phyloP scores from a whole-genome alignment of 2,797 vertebrate genomes.

The Lithobates pipiens region DNA sequence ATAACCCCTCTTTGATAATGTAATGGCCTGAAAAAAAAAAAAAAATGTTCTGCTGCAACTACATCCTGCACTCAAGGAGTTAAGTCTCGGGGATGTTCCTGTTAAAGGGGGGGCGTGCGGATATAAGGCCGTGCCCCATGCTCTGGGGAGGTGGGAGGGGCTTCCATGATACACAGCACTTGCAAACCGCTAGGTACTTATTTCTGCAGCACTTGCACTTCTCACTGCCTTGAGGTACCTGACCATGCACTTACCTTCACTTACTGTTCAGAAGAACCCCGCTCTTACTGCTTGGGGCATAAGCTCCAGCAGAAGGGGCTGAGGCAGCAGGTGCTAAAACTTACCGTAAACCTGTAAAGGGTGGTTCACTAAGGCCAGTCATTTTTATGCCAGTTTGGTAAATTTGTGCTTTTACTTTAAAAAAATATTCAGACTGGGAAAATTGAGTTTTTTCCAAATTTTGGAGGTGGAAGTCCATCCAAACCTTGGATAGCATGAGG shows the following conservation, averaged over 20 bases:
- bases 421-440: too few species aligned
- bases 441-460: too few species aligned
- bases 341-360: not conserved
- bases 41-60: slow-evolving; percentile 17
- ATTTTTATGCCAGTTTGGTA: too few species aligned
- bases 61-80: slow-evolving; percentile 61
- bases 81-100: slow-evolving; percentile 34
- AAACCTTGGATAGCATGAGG: too few species aligned
- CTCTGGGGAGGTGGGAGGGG: slow-evolving; percentile 61
- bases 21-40: slow-evolving; percentile 15
- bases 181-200: slow-evolving; percentile 87
- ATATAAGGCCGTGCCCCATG: not conserved
- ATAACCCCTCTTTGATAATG: slow-evolving; percentile 37
- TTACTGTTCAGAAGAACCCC: slow-evolving; percentile 76
- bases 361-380: too few species aligned
- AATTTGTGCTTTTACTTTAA: too few species aligned
- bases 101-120: not conserved
- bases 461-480: too few species aligned
- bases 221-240: slow-evolving; percentile 91
- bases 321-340: slow-evolving; percentile 10
- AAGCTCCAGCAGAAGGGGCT: not conserved
- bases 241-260: slow-evolving; percentile 77
- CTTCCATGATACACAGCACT: slow-evolving; percentile 84
- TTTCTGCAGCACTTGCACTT: slow-evolving; percentile 92
- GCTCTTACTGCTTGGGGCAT: too few species aligned